Conservation (phyloP, 2,797 vertebrate genomes). For the Enteromius afrohamiltoni region DNA sequence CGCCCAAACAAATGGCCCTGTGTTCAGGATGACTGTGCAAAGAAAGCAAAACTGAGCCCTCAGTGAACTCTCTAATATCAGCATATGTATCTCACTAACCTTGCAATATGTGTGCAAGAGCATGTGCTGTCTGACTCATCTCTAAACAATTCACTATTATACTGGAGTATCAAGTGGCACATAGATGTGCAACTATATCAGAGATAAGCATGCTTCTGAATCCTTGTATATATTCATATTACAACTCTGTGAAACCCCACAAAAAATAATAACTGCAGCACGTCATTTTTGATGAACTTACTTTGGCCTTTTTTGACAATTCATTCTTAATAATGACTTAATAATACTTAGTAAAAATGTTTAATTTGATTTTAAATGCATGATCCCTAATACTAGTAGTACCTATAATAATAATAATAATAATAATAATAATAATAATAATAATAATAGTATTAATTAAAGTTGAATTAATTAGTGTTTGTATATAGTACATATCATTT, state of each 20-base stretch:
- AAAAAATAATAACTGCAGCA: not conserved
- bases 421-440: not conserved
- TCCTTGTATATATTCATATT: not conserved
- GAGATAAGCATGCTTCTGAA: conserved; percentile 1
- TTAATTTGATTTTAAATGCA: not conserved
- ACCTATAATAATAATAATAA: not conserved
- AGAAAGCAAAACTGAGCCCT: conserved; percentile 66
- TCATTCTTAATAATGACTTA: not conserved
- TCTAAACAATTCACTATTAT: conserved; percentile 58
- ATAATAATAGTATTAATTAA: not conserved
- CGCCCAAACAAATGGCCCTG: conserved; percentile 69
- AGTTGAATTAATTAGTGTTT: not conserved
- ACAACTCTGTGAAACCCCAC: not conserved
- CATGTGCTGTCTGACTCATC: conserved; percentile 61
- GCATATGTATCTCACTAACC: conserved; percentile 28
- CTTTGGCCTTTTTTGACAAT: not conserved
- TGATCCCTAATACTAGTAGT: not conserved
- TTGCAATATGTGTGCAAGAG: not conserved
- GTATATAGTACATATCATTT: not conserved
- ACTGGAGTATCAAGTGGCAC: conserved; percentile 20
- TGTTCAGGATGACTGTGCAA: conserved; percentile 76
- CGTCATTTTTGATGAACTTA: not conserved
- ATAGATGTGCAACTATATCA: not conserved
- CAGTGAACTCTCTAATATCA: conserved; percentile 66
- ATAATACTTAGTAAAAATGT: not conserved